Base-by-base conservation (phyloP, 2,113 vertebrate species). In the Calidris pygmaea region DNA sequence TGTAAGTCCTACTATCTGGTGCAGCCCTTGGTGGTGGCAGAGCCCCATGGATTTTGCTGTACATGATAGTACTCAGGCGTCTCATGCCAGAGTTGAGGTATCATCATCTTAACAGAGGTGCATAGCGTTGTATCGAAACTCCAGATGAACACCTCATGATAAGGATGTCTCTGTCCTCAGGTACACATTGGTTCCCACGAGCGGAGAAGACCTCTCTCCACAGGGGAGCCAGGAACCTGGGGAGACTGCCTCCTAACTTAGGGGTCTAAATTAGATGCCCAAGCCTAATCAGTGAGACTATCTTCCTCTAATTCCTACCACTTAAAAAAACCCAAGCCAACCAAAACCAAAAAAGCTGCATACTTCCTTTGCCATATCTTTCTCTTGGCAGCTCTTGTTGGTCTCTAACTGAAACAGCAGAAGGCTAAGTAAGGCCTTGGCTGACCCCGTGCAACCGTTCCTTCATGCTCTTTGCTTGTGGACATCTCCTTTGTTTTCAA, bases 11-110 rank as follows among this genome's bases (percentile, higher is more conserved):
- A 27, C 0, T 1, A 21, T 7, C 35, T 30, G 12, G 5, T 56
- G 39, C 30, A 67, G 15, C 6, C 20, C 10, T 23, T 5, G 5
- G 23, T 71, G 23, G 32, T 39, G 41, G 10, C 35, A 56, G 47
- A 82, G 14, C 10, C 11, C 29, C 0, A 0, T 2, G 2, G 2
- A 19, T 22, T 47, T 79, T 66, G 19, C 26, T 16, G 3, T 48
- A 26, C 5, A 2, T 43, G 17, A 27, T 10, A 10, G 11, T 16
- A 41, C 7, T 41, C 23, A 37, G 5, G 8, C 23, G 3, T 71
- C 70, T 45, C 55, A 37, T 0, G 0, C 18, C 17, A 53, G 68
- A 63, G 34, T 20, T 15, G 14, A 30, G 10, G 4, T 32, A 8
- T 53, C 7, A 3, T 21, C 18, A 8, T 3, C 12, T 29, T 60